A percentile compares a stretch with the other conserved stretches of the same genome.
Evolutionary conservation across 2,797 vertebrate species (phyloP).

Genomic region (Australoheros facetus): DNA sequence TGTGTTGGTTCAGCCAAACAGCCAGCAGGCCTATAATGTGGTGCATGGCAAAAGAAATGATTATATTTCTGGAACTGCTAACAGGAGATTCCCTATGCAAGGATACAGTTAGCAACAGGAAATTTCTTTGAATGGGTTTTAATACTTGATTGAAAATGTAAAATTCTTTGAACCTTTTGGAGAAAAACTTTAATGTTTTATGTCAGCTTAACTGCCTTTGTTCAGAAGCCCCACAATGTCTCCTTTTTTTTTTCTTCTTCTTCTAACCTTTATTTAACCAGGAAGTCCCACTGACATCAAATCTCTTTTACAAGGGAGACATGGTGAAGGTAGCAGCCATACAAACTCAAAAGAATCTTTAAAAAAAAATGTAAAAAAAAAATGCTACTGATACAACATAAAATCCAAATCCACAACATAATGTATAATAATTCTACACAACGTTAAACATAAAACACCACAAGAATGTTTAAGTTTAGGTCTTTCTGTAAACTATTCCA

Average conservation of each 20-base stretch:
- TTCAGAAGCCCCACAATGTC: too few species aligned
- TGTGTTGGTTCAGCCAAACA: background rate
- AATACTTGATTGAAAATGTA: background rate
- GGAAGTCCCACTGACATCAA: background rate
- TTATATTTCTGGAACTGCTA: background rate
- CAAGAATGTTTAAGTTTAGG: background rate
- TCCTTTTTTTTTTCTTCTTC: background rate
- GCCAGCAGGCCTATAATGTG: background rate
- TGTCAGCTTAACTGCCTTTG: background rate
- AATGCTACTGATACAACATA: background rate
- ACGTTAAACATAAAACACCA: background rate
- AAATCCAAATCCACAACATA: background rate
- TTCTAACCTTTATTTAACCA: background rate
- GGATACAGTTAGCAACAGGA: background rate
- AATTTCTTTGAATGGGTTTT: background rate
- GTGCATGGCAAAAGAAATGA: background rate
- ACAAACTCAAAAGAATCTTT: background rate
- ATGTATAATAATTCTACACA: background rate
- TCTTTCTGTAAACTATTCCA: background rate
- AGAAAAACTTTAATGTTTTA: background rate
- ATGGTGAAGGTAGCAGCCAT: background rate
- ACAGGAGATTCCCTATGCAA: background rate
- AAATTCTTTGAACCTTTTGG: background rate
- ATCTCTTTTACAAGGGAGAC: background rate
- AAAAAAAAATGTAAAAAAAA: background rate